Percentiles rank a stretch among this genome's conserved stretches.
Conservation (phyloP, 2,797 vertebrate genomes). For the Loris lydekkerianus region DNA sequence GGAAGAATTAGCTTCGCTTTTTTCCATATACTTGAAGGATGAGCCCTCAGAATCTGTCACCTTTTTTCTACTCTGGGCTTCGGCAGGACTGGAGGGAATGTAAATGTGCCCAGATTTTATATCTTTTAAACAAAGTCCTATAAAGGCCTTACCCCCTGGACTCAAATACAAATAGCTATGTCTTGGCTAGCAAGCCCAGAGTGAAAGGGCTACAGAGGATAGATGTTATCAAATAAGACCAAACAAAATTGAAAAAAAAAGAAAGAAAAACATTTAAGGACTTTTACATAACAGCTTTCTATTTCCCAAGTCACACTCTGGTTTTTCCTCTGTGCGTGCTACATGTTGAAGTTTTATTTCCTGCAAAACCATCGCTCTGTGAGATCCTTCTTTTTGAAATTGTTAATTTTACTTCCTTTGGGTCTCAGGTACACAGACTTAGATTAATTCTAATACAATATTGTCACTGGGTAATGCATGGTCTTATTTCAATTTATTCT, state of each 20-base stretch:
- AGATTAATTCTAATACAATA: slow-evolving; percentile 1
- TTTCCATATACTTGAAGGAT: slow-evolving; percentile 61
- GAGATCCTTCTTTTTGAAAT: slow-evolving; percentile 32
- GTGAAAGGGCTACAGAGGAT: slow-evolving; percentile 72
- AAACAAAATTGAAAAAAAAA: too few relatives aligned
- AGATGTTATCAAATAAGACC: slow-evolving; percentile 69
- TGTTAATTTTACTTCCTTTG: slow-evolving; percentile 4
- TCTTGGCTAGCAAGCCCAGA: slow-evolving; percentile 64
- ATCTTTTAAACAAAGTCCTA: slow-evolving; percentile 79
- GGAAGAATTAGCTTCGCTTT: slow-evolving; percentile 63
- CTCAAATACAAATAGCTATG: slow-evolving; percentile 70
- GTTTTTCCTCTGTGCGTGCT: slow-evolving; percentile 39
- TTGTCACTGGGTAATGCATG: background rate
- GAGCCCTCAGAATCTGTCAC: slow-evolving; percentile 54
- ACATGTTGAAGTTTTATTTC: slow-evolving; percentile 39
- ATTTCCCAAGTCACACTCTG: slow-evolving; percentile 42
- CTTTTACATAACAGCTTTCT: slow-evolving; percentile 75
- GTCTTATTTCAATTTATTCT: slow-evolving; percentile 23
- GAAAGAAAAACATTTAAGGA: slow-evolving; percentile 65
- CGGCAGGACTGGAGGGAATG: slow-evolving; percentile 63
- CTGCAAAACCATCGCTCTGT: slow-evolving; percentile 5
- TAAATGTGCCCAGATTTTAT: slow-evolving; percentile 74
- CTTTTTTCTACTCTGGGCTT: slow-evolving; percentile 76
- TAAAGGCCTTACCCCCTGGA: slow-evolving; percentile 68
- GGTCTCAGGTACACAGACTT: background rate